Evolutionary conservation across 2,797 vertebrate genomes (phyloP).

Genomic region (Catostomus latipinnis): DNA sequence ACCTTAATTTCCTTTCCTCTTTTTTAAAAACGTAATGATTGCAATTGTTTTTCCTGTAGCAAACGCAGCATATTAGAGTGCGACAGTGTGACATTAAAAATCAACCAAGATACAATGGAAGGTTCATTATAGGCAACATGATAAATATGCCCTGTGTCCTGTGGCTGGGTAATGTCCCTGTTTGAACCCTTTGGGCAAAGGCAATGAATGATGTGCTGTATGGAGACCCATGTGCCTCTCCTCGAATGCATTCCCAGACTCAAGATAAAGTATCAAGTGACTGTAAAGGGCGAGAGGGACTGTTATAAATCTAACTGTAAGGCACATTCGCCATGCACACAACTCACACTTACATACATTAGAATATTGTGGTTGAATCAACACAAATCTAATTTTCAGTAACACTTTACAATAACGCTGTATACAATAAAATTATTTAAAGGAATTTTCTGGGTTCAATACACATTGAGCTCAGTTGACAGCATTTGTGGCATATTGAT

Average conservation of each 20-base stretch:
- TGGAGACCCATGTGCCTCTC: slow-evolving; percentile 12
- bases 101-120: not conserved
- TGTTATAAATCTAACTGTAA: slow-evolving; percentile 24
- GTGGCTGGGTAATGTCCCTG: not conserved
- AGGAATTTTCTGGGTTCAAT: too few relatives aligned
- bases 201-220: too few relatives aligned
- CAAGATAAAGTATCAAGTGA: slow-evolving; percentile 41
- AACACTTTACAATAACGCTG: too few relatives aligned
- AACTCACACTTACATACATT: not conserved
- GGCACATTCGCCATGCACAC: not conserved
- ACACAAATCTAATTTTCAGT: too few relatives aligned
- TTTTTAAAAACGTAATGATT: not conserved
- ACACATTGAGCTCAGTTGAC: too few relatives aligned
- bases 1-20: not conserved
- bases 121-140: not conserved
- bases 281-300: slow-evolving; percentile 1
- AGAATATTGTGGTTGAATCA: not conserved
- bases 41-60: not conserved
- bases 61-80: slow-evolving; percentile 3
- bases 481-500: too few relatives aligned
- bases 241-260: slow-evolving; percentile 35
- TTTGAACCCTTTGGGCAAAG: not conserved
- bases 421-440: too few relatives aligned
- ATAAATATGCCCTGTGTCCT: not conserved
- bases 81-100: not conserved